A percentile compares a stretch with the other conserved stretches of the same genome.
Conservation (phyloP, 2,888 invertebrate genomes). For the Meteorus cinctellus region DNA sequence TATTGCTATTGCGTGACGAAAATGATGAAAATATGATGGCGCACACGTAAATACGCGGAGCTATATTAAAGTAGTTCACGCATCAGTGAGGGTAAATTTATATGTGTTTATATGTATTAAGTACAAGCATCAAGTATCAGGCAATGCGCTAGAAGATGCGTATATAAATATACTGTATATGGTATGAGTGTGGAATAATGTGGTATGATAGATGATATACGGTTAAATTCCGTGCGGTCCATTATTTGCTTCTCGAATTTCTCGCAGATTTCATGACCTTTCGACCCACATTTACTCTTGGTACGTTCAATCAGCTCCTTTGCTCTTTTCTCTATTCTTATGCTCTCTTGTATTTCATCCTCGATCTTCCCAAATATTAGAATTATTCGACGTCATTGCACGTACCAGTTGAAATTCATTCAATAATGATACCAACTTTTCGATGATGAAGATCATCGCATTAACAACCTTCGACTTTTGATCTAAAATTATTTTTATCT, state of each 20-base stretch:
- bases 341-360: neutral
- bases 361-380: neutral
- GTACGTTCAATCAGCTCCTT: neutral
- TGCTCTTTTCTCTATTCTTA: neutral
- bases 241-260: slow-evolving; percentile 19
- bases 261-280: slow-evolving; percentile 32
- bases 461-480: neutral
- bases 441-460: slow-evolving; percentile 8
- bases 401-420: no score
- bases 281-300: slow-evolving; percentile 20
- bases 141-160: neutral
- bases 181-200: neutral
- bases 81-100: neutral
- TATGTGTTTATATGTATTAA: neutral
- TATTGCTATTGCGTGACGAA: neutral
- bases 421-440: neutral
- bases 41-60: neutral
- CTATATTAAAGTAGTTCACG: neutral
- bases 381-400: neutral
- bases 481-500: no score
- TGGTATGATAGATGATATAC: neutral
- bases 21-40: neutral
- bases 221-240: slow-evolving; percentile 20
- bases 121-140: neutral
- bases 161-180: neutral